Evolutionary conservation across 2,888 invertebrate species (phyloP).

Genomic region (Agrochola macilenta): DNA sequence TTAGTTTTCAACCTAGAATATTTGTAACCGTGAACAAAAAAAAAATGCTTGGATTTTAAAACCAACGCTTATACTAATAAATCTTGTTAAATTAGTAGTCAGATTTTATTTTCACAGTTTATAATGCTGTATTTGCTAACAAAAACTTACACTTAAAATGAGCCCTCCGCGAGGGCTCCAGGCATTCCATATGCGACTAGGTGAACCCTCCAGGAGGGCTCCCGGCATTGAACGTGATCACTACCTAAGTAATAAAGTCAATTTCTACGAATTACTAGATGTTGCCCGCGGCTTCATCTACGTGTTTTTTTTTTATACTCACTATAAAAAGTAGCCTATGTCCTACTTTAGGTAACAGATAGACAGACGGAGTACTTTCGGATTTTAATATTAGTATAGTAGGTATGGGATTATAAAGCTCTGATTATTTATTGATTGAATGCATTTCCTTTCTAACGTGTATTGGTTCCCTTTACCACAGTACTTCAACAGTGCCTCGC

Average conservation of each 20-base stretch:
- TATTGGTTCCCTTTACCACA: slow-evolving; percentile 21
- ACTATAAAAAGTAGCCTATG: not conserved
- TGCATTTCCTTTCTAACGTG: not conserved
- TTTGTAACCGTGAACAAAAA: too few species aligned
- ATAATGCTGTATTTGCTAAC: too few species aligned
- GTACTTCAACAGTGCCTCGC: slow-evolving; percentile 6
- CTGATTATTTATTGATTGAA: not conserved
- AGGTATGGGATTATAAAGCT: not conserved
- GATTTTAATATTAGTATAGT: not conserved
- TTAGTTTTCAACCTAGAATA: too few species aligned
- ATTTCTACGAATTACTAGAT: not conserved
- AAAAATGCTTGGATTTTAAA: too few species aligned
- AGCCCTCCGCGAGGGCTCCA: too few species aligned
- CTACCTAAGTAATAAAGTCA: not conserved
- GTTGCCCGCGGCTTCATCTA: not conserved
- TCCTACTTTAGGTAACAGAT: not conserved
- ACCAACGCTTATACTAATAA: too few species aligned
- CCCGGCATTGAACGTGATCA: not conserved
- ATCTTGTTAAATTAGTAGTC: too few species aligned
- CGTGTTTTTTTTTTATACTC: not conserved
- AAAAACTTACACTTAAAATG: too few species aligned
- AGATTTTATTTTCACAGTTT: too few species aligned
- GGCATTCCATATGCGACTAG: too few species aligned
- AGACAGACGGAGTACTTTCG: not conserved
- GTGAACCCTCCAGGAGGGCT: too few species aligned